Base-by-base conservation (phyloP, 30 jellyfish, hydroid and myxozoan genomes). In the Turritopsis dohrnii region DNA sequence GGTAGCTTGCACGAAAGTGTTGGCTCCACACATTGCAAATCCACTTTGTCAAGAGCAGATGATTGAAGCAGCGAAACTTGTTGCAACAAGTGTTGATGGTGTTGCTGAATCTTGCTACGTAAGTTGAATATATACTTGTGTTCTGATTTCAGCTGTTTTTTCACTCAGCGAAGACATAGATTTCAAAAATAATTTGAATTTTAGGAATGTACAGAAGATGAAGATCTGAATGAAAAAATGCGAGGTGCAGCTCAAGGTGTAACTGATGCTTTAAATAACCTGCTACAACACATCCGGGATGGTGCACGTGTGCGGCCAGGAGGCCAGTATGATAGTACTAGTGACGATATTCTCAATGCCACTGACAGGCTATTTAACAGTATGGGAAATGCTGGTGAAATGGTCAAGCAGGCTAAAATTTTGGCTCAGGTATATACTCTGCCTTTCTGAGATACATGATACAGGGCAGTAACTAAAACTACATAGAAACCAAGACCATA, bases 331-430 rank as follows among this genome's bases (percentile, higher is more conserved):
- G 98, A 93, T 75, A 88, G 95, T 74, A 96, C 96, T 7, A 88
- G 98, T 72, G 98, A 93, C 72, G 98, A 93, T 53, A 93, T 93
- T 52, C 81, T 93, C 75, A 93, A 93, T 71, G 98, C 98, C 25
- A 93, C 98, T 17, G 98, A 93, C 85, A 75, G 95, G 25, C 84
- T 93, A 71, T 93, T 88, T 69, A 93, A 93, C 71, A 93, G 98
- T 81, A 93, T 93, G 98, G 98, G 98, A 3, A 93, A 93, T 76
- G 98, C 98, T 29, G 96, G 96, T 1, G 98, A 93, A 52, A 93
- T 93, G 98, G 98, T 93, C 28, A 81, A 83, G 79, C 98, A 93
- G 75, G 98, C 98, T 4, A 93, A 93, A 81, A 88, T 93, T n/a
- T 54, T 93, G 53, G 98, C 98, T 16, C 98, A 93, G 95, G 98